A percentile compares a stretch with the other conserved stretches of the same genome.
phyloP scores from a whole-genome alignment of 2,113 vertebrate genomes.

The Phalacrocorax brasilianus region DNA sequence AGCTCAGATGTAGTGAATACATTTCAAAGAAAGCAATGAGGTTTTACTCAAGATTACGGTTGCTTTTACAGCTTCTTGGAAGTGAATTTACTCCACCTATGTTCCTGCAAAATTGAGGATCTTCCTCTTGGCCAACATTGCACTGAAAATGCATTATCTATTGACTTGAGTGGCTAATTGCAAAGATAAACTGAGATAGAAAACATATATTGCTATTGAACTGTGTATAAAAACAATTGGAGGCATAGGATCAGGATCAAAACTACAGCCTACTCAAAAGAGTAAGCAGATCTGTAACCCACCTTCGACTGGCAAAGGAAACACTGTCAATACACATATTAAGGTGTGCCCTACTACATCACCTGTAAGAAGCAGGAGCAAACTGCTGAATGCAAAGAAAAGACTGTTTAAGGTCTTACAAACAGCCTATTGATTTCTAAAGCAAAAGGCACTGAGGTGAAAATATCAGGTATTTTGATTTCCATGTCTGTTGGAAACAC shows the following conservation, averaged over 20 bases:
- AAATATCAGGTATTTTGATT: neutral
- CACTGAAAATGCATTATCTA: neutral
- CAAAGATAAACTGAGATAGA: neutral
- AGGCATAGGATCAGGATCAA: neutral
- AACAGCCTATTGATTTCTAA: neutral
- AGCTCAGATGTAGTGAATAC: neutral
- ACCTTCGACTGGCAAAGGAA: neutral
- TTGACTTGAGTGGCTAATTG: neutral
- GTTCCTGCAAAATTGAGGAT: neutral
- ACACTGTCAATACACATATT: neutral
- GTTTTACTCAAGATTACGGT: neutral
- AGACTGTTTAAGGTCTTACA: neutral
- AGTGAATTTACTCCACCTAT: neutral
- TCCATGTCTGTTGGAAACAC: neutral
- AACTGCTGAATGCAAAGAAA: neutral
- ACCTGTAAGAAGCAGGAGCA: neutral
- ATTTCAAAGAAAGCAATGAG: neutral
- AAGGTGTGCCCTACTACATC: neutral
- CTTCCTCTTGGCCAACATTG: neutral
- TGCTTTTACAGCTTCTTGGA: neutral
- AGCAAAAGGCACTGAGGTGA: neutral
- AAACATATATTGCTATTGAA: neutral
- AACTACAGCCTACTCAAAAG: neutral
- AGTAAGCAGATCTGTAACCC: neutral
- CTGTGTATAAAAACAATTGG: neutral